phyloP scores from a whole-genome alignment of 2,797 vertebrate genomes.

The Myoxocephalus aenaeus region DNA sequence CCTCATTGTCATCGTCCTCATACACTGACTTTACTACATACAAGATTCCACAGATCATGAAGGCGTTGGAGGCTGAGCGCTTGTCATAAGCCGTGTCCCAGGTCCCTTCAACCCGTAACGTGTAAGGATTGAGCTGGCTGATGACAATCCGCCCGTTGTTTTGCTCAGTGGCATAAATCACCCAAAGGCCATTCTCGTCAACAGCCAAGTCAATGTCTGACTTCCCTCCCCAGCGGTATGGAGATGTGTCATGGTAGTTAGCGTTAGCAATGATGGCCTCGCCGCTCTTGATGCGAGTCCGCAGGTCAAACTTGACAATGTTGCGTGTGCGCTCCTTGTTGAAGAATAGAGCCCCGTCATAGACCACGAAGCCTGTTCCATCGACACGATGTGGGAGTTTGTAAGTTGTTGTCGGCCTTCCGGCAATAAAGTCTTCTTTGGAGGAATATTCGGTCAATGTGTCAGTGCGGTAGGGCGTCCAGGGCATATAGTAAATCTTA shows the following conservation, averaged over 20 bases:
- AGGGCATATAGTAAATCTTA: constrained; percentile 99
- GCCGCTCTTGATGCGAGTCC: constrained; percentile 97
- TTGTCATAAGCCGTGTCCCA: constrained; percentile 99
- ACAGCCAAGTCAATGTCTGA: constrained; percentile 98
- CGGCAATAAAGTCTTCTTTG: constrained; percentile 98
- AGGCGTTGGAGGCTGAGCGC: constrained; percentile 97
- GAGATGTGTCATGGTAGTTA: constrained; percentile 98
- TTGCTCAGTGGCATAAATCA: constrained; percentile 98
- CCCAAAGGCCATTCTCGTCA: constrained; percentile 98
- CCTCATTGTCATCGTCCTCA: constrained; percentile 98
- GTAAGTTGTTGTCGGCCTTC: constrained; percentile 96
- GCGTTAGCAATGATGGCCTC: constrained; percentile 98
- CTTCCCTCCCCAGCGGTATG: constrained; percentile 98
- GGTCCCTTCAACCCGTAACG: constrained; percentile 94
- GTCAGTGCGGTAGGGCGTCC: constrained; percentile 97
- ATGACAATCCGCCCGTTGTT: constrained; percentile 98
- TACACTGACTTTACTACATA: constrained; percentile 98
- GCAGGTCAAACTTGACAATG: constrained; percentile 97
- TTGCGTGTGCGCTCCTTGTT: constrained; percentile 99
- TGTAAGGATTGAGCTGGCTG: constrained; percentile 98
- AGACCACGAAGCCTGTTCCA: constrained; percentile 97
- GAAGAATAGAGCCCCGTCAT: constrained; percentile 97
- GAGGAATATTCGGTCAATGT: constrained; percentile 97
- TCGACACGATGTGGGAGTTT: constrained; percentile 98
- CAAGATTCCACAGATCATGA: constrained; percentile 99